Conservation (phyloP, 2,113 vertebrate genomes). For the Colaptes auratus region DNA sequence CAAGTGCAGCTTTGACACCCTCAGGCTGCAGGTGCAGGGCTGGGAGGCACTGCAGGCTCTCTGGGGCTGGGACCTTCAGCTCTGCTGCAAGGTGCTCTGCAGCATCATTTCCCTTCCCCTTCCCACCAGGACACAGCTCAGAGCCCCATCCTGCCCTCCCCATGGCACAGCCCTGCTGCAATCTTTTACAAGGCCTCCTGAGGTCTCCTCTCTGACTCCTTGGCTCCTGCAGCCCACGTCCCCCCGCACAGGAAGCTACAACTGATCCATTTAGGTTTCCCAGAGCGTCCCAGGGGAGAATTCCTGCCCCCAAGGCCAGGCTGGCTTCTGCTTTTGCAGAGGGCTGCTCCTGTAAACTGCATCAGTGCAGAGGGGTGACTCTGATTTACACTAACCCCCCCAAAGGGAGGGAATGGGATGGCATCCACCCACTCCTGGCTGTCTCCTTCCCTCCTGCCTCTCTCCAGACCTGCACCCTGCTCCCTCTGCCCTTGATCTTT, state of each 20-base stretch:
- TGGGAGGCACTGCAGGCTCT: background rate
- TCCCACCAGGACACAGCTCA: no score
- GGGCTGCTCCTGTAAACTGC: background rate
- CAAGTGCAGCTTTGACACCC: background rate
- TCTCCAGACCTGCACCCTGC: background rate
- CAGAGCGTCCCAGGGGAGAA: background rate
- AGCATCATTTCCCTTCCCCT: background rate
- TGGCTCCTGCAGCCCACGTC: background rate
- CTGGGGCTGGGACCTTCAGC: background rate
- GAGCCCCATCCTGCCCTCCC: background rate
- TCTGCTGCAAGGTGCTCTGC: background rate
- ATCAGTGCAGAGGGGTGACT: background rate
- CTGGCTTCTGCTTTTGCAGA: background rate
- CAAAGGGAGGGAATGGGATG: background rate
- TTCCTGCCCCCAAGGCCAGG: background rate
- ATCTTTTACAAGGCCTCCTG: background rate
- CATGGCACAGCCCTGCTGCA: background rate
- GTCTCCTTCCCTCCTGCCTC: background rate
- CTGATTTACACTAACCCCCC: background rate
- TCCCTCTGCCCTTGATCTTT: background rate
- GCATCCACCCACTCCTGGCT: background rate
- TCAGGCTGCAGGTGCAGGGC: background rate
- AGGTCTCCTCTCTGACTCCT: background rate
- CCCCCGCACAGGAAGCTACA: background rate
- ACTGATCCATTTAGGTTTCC: background rate